Evolutionary conservation across 2,888 invertebrate genomes (phyloP), one percentile per base, ranked within the genome.

Genomic region (Oscheius onirici): DNA sequence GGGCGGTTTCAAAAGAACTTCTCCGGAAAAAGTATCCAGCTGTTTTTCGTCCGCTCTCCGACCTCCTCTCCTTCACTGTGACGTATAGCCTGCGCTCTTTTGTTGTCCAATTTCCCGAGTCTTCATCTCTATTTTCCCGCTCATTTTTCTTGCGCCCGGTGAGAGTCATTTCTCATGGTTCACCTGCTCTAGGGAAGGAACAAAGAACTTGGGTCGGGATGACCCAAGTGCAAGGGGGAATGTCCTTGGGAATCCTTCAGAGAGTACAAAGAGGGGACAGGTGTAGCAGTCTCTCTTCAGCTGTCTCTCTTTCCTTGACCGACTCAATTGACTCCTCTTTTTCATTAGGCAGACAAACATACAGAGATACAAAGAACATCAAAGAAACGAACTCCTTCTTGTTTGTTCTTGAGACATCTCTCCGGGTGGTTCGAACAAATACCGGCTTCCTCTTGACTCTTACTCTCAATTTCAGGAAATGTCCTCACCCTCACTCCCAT

Each of bases 401-500:
- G 34, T 34, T 34, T 34, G 34, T 34, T 34, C 34, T 34, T 34
- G 5, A 3, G 34, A 34, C 34, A 34, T 34, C 34, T 34, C 34
- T 58, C 41, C 58, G 41, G 55, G 55, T 55, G 24, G 11, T 55
- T 26, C 28, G 58, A 6, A 34, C 58, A 58, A 58, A 58, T 46
- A 46, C 41, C 40, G 8, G 3, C 52, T 55, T n/a, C 13, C 34
- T 34, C 34, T 34, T 34, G 34, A 34, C 34, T 34, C 34, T 34
- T 34, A 34, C 34, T 34, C 34, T 34, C 34, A 17, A 5, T 78
- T 78, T 22, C 74, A 80, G 78, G 77, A 79, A 51, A 71, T 79
- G 63, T 72, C 73, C 41, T 77, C 79, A 0, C 79, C 79, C 28
- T 76, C 77, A 11, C 70, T 74, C 15, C 77, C 79, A 22, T 78